phyloP scores from a whole-genome alignment of 2,113 vertebrate genomes.

The Corydoras sp. region DNA sequence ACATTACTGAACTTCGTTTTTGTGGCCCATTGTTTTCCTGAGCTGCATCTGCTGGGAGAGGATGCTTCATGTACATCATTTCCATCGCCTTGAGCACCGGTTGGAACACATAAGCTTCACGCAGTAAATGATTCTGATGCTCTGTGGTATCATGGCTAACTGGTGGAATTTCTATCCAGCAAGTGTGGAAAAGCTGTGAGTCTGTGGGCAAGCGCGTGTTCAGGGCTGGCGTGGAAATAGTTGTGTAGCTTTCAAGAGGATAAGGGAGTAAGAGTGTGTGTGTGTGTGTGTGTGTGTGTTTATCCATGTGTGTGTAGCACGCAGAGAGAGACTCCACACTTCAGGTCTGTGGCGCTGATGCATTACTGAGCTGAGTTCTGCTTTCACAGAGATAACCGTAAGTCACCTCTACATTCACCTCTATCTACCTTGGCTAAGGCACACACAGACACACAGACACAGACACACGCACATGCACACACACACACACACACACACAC shows the following conservation, averaged over 20 bases:
- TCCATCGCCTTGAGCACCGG: conserved; percentile 7
- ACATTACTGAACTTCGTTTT: conserved; percentile 12
- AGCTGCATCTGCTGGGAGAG: not conserved
- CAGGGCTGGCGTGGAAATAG: not conserved
- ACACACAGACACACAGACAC: no score
- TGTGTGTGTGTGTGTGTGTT: no score
- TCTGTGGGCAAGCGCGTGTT: conserved; percentile 3
- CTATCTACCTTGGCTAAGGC: not conserved
- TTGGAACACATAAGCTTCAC: conserved; percentile 21
- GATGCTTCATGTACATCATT: not conserved
- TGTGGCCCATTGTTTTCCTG: conserved; percentile 18
- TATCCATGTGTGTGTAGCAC: not conserved
- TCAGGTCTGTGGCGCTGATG: not conserved
- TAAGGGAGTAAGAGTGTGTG: not conserved
- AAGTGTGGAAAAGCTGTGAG: conserved; percentile 9
- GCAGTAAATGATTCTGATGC: conserved; percentile 35
- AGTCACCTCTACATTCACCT: conserved; percentile 1
- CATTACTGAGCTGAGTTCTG: not conserved
- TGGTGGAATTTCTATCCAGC: conserved; percentile 8
- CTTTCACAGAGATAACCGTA: conserved; percentile 16
- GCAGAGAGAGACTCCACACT: not conserved
- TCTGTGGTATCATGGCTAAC: conserved; percentile 23
- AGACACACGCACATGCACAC: no score
- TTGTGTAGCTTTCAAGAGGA: conserved; percentile 13
- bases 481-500: not conserved